Conservation (phyloP, 2,888 invertebrate species). For the Diaprepes abbreviatus region DNA sequence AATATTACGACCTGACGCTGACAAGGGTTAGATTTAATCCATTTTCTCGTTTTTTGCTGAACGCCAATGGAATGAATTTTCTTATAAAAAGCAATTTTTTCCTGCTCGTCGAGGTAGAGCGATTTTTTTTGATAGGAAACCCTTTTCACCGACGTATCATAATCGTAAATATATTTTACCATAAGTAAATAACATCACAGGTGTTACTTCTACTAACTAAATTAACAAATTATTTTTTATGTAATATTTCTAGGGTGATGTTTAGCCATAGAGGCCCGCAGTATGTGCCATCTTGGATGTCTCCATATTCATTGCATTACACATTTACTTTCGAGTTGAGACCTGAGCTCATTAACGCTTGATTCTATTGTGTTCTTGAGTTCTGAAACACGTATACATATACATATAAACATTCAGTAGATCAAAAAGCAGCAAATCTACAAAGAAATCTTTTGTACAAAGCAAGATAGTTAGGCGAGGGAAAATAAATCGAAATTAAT, state of each 20-base stretch:
- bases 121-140: background rate
- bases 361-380: slow-evolving; percentile 97
- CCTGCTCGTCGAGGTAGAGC: background rate
- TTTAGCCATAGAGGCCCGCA: slow-evolving; percentile 56
- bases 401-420: slow-evolving; percentile 29
- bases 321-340: slow-evolving; percentile 97
- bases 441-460: slow-evolving; percentile 5
- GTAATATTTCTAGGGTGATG: slow-evolving; percentile 47
- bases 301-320: slow-evolving; percentile 87
- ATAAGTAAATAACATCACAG: slow-evolving; percentile 51
- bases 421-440: background rate
- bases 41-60: slow-evolving; percentile 1
- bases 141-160: slow-evolving; percentile 32
- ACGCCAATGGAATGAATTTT: slow-evolving; percentile 5
- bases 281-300: slow-evolving; percentile 66
- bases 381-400: slow-evolving; percentile 76
- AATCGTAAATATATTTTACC: slow-evolving; percentile 31
- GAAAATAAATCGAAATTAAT: background rate
- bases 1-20: slow-evolving; percentile 37
- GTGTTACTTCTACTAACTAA: slow-evolving; percentile 51
- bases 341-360: slow-evolving; percentile 96
- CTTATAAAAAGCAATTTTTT: slow-evolving; percentile 12
- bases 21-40: slow-evolving; percentile 35
- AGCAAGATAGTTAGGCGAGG: background rate
- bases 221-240: slow-evolving; percentile 49